A percentile compares a stretch with the other conserved stretches of the same genome.
Evolutionary conservation across 2,797 vertebrate species (phyloP).

Genomic region (Hirundo rustica): DNA sequence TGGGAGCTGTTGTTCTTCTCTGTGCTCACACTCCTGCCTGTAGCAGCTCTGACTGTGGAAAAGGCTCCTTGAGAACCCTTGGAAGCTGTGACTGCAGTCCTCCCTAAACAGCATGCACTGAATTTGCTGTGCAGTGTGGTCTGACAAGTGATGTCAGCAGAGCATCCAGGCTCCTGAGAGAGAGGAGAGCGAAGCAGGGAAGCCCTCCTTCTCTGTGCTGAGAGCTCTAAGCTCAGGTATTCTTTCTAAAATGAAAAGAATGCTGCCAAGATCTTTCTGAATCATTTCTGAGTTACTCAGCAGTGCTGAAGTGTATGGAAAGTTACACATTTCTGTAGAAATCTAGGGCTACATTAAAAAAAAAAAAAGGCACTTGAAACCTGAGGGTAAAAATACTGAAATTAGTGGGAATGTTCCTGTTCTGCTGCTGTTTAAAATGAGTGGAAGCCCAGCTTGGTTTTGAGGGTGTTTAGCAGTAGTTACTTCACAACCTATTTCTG

Average conservation of each 20-base stretch:
- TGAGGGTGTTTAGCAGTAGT: neutral
- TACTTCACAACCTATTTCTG: neutral
- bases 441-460: neutral
- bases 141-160: neutral
- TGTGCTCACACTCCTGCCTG: neutral
- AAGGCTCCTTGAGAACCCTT: neutral
- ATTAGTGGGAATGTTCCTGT: neutral
- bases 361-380: neutral
- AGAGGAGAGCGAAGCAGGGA: neutral
- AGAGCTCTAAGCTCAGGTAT: neutral
- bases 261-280: neutral
- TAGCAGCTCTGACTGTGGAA: neutral
- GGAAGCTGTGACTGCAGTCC: neutral
- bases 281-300: neutral
- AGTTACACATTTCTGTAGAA: neutral
- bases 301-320: neutral
- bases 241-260: neutral
- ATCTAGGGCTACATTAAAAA: neutral
- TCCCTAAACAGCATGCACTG: neutral
- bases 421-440: neutral
- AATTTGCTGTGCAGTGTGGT: neutral
- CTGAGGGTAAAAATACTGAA: neutral
- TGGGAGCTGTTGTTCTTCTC: neutral
- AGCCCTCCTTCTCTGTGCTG: rapidly evolving
- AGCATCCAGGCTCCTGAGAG: neutral